Evolutionary conservation across 2,113 vertebrate species (phyloP).

Genomic region (Podiceps cristatus): DNA sequence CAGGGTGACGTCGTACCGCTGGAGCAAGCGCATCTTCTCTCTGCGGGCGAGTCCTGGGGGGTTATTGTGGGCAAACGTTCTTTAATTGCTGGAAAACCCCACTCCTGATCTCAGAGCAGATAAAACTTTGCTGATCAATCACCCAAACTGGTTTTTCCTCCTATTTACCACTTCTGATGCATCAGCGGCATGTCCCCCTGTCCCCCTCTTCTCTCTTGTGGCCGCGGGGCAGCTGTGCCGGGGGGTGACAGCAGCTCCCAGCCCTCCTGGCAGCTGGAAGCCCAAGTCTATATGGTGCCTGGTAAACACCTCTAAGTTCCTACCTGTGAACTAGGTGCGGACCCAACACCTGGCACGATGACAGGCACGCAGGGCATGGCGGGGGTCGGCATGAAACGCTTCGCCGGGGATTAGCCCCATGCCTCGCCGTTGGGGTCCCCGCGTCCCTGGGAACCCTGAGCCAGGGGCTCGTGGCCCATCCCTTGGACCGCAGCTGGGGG

Average conservation of each 20-base stretch:
- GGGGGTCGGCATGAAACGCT: not conserved
- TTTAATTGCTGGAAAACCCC: not conserved
- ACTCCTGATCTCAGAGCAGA: not conserved
- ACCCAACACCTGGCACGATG: not conserved
- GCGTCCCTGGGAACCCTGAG: not conserved
- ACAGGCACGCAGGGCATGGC: fast-evolving
- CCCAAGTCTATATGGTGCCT: fast-evolving
- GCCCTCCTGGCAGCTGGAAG: not conserved
- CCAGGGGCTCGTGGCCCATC: fast-evolving
- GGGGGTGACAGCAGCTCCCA: not conserved
- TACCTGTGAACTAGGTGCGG: fast-evolving
- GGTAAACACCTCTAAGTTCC: not conserved
- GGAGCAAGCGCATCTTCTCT: fast-evolving
- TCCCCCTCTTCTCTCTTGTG: fast-evolving
- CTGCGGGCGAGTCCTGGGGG: fast-evolving
- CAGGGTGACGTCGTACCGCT: fast-evolving
- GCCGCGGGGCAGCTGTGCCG: too few species aligned
- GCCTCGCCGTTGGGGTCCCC: fast-evolving
- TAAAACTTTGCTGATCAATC: not conserved
- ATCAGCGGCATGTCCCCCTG: not conserved
- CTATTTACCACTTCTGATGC: not conserved
- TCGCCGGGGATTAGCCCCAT: fast-evolving
- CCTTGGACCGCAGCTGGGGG: too few species aligned
- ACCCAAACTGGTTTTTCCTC: not conserved
- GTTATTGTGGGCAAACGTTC: not conserved